A percentile compares a stretch with the other conserved stretches of the same genome.
Conservation (phyloP, 2,888 invertebrate species). For the Adineta ricciae region DNA sequence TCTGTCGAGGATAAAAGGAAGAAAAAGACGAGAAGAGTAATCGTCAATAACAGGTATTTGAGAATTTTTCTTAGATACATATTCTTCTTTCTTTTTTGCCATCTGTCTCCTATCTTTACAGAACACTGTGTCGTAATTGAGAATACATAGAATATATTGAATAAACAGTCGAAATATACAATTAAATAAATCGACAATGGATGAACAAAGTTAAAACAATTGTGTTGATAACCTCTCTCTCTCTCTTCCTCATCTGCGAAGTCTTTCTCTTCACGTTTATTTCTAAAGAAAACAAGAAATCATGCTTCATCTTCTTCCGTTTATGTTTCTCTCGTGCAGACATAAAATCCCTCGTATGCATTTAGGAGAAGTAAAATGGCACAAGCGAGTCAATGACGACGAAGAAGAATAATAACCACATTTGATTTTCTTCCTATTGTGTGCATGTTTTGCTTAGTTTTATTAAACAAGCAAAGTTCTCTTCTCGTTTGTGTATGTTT, state of each 20-base stretch:
- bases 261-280: neutral
- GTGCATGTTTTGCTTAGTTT: neutral
- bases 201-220: neutral
- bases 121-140: neutral
- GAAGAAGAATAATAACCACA: neutral
- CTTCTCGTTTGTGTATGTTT: neutral
- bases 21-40: neutral
- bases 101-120: neutral
- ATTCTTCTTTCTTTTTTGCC: too few relatives aligned
- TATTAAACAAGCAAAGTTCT: neutral
- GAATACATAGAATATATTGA: neutral
- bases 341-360: neutral
- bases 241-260: neutral
- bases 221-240: neutral
- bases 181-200: neutral
- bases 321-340: neutral
- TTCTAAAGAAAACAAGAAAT: neutral
- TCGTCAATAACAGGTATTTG: neutral
- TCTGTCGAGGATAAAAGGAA: too few relatives aligned
- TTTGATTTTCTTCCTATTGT: neutral
- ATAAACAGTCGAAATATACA: neutral
- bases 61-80: neutral
- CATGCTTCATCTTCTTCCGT: neutral
- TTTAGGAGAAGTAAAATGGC: neutral
- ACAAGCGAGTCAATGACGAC: neutral